Evolutionary conservation across 2,888 invertebrate genomes (phyloP), one percentile per base, ranked within the genome.

Genomic region (Antitype chi): DNA sequence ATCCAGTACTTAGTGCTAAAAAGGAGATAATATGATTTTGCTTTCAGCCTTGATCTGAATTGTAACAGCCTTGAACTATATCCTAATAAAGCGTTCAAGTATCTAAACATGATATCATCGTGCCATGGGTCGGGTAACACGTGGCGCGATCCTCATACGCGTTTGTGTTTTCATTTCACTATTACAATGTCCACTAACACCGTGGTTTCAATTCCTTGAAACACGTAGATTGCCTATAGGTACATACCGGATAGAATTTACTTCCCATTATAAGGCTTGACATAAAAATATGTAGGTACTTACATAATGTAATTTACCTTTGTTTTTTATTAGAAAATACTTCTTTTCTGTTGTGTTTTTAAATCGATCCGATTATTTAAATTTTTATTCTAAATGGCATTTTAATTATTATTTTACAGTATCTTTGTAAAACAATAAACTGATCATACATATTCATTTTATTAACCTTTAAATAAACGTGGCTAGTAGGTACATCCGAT

Each of bases 41-140:
- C n/a, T 71, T 67, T 52, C 74, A 83, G 72, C 85, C 81, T 88
- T 85, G 88, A 80, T 88, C 87, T 69, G 67, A 78, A 82, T 87
- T 75, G 59, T 63, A 55, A 47, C 63, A 80, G 47, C 87, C 87
- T 87, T 87, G 87, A 85, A 88, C 85, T 72, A 81, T 78, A 83
- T 88, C 69, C 81, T 81, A 78, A 81, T 79, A 82, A 87, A 78
- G 76, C 68, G 76, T 67, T 74, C 78, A 79, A 71, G 76, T 78
- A 75, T 68, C 78, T 81, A 66, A 78, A 84, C 77, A 83, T 85
- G 85, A 87, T 82, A 87, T 87, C 85, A 87, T 82, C 71, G 68
- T 52, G 49, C 15, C 70, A 67, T 70, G 80, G 76, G 17, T 87
- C 87, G 78, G 53, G 32, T 87, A 74, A 74, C 87, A 84, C 68